These are phyloP conservation scores for Pyrrhosoma nymphula DNA, from an alignment of 2,888 invertebrate genomes.

Conservation along the genomic window DNA sequence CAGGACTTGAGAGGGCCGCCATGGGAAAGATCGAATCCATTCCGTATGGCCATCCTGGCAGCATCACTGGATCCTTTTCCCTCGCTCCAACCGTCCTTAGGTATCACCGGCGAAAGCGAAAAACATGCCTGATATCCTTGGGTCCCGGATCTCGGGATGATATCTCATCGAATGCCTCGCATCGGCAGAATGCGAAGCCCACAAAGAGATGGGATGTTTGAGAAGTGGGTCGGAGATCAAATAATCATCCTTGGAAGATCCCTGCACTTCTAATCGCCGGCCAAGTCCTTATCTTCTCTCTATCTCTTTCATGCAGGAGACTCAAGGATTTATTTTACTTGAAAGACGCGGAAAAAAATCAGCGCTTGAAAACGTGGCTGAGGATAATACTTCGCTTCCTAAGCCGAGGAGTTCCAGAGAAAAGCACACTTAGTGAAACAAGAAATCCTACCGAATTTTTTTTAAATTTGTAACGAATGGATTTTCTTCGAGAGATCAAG, in stretches of 20 bases:
- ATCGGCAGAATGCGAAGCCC: background rate
- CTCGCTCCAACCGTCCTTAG: background rate
- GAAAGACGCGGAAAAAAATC: background rate
- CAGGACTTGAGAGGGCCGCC: background rate
- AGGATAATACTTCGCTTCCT: background rate
- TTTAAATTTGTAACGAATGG: background rate
- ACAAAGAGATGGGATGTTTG: background rate
- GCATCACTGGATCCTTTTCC: background rate
- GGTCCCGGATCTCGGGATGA: background rate
- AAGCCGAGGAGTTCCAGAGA: background rate
- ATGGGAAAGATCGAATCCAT: background rate
- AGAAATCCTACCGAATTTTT: background rate
- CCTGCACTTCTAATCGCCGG: background rate
- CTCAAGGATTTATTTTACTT: background rate
- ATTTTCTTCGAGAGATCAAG: background rate
- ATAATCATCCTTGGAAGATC: background rate
- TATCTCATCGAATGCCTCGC: background rate
- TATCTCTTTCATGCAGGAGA: background rate
- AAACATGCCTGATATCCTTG: slow-evolving; percentile 1
- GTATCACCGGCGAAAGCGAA: background rate
- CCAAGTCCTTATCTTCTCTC: no score
- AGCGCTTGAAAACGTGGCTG: background rate
- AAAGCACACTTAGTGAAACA: background rate
- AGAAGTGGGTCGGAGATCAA: background rate
- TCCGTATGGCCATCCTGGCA: background rate